A percentile compares a stretch with the other conserved stretches of the same genome.
Evolutionary conservation across 2,888 invertebrate genomes (phyloP).

Genomic region (Acanthosoma haemorrhoidale): DNA sequence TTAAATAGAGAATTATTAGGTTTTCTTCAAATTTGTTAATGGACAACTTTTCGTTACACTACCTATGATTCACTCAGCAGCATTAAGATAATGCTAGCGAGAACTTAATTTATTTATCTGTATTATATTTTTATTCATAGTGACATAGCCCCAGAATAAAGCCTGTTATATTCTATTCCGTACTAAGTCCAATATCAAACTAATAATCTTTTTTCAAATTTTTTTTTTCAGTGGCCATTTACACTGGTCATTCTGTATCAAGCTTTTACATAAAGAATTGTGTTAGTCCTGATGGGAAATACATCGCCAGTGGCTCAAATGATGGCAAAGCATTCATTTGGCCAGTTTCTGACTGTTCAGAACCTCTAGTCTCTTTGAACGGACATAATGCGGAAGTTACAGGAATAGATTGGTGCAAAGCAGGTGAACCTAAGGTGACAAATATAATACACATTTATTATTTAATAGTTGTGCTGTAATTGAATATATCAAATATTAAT

Average conservation of each 20-base stretch:
- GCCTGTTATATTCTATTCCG: too few species aligned
- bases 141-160: too few species aligned
- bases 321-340: constrained; percentile 83
- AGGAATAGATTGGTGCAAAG: constrained; percentile 72
- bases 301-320: constrained; percentile 82
- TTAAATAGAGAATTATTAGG: too few species aligned
- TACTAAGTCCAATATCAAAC: too few species aligned
- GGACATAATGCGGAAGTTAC: constrained; percentile 85
- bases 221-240: constrained; percentile 46
- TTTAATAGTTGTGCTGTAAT: too few species aligned
- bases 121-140: too few species aligned
- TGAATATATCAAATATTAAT: too few species aligned
- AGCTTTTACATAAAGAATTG: constrained; percentile 81
- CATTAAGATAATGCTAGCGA: too few species aligned
- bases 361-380: constrained; percentile 61
- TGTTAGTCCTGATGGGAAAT: constrained; percentile 72
- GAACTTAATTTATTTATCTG: too few species aligned
- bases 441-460: background rate
- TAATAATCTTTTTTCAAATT: constrained; percentile 22
- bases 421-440: constrained; percentile 52
- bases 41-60: too few species aligned
- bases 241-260: constrained; percentile 66
- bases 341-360: constrained; percentile 51
- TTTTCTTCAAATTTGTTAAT: too few species aligned
- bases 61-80: too few species aligned